A percentile compares a stretch with the other conserved stretches of the same genome.
These are phyloP conservation scores for Cygnus buccinator DNA, from an alignment of 2,113 vertebrate species.

Conservation along the genomic window DNA sequence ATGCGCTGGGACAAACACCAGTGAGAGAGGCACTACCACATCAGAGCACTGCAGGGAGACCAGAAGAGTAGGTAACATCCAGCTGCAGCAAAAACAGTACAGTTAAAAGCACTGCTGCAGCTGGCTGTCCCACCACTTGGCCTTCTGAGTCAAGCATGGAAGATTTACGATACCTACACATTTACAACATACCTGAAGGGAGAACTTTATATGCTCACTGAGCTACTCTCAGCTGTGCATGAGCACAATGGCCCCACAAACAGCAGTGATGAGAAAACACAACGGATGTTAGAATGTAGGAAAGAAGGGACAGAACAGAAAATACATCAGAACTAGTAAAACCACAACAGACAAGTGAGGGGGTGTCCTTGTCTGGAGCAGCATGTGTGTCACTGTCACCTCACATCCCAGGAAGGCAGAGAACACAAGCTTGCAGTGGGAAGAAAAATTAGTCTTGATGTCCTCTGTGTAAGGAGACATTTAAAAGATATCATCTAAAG, in stretches of 20 bases:
- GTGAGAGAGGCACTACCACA: rapidly evolving
- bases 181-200: not conserved
- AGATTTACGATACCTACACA: not conserved
- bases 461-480: not conserved
- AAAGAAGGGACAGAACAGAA: not conserved
- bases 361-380: constrained; percentile 19
- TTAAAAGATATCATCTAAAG: constrained; percentile 25
- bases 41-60: not conserved
- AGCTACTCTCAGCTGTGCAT: not conserved
- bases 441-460: not conserved
- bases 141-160: rapidly evolving
- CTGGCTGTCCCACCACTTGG: rapidly evolving
- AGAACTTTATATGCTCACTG: not conserved
- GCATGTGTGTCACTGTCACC: not conserved
- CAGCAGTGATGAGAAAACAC: not conserved
- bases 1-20: not conserved
- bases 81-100: not conserved
- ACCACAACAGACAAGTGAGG: constrained; percentile 7
- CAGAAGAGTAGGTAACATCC: not conserved
- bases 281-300: not conserved
- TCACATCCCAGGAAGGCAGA: not conserved
- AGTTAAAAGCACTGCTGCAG: rapidly evolving
- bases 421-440: not conserved
- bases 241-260: not conserved
- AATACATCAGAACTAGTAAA: not conserved